phyloP scores from a whole-genome alignment of 2,113 vertebrate genomes.

The Scartelaos histophorus region DNA sequence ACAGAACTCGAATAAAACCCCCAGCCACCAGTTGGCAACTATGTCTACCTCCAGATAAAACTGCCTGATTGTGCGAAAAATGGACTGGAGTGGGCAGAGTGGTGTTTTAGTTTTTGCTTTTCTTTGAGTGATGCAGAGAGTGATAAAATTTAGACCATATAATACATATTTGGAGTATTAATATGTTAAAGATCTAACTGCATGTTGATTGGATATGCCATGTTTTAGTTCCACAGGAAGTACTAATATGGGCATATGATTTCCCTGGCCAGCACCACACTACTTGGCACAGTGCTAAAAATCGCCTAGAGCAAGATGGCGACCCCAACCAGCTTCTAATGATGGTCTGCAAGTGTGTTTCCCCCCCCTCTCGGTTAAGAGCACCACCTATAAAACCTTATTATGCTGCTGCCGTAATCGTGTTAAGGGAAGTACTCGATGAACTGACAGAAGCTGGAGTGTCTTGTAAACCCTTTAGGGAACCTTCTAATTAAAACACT shows the following conservation, averaged over 20 bases:
- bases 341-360: slow-evolving; percentile 65
- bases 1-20: not conserved
- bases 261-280: slow-evolving; percentile 53
- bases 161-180: too few species aligned
- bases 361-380: slow-evolving; percentile 66
- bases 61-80: too few species aligned
- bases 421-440: slow-evolving; percentile 67
- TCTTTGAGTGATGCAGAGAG: too few species aligned
- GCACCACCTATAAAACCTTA: slow-evolving; percentile 74
- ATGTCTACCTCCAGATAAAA: too few species aligned
- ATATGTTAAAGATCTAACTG: too few species aligned
- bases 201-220: slow-evolving; percentile 13
- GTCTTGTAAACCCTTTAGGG: slow-evolving; percentile 69
- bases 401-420: slow-evolving; percentile 69
- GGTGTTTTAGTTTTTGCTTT: too few species aligned
- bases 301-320: slow-evolving; percentile 50
- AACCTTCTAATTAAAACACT: slow-evolving; percentile 69
- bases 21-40: not conserved
- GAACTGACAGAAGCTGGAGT: slow-evolving; percentile 66
- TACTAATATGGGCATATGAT: slow-evolving; percentile 45
- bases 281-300: slow-evolving; percentile 43
- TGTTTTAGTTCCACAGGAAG: slow-evolving; percentile 33
- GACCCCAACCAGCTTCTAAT: slow-evolving; percentile 61
- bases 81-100: too few species aligned
- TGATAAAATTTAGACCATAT: too few species aligned